Evolutionary conservation across 1,140 invertebrate genomes (phyloP), one percentile per base, ranked within the genome.

Genomic region (Chlorops oryzae): DNA sequence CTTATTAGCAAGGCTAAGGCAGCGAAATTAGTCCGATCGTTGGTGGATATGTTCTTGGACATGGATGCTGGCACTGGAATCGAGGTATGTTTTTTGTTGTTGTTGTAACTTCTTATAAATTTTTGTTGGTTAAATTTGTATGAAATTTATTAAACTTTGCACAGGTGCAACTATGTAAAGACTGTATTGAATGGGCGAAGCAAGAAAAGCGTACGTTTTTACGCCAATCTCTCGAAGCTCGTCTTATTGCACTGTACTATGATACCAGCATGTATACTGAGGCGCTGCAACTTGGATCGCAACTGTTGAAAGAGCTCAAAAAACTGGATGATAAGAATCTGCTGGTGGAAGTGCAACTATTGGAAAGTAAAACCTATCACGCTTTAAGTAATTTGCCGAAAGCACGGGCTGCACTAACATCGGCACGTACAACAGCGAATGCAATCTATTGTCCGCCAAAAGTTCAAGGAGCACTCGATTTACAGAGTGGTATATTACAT

Each of bases 171-270:
- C 75, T 93, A 32, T 91, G 87, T 70, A 88, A 94, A 77, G 96
- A 99, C 76, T 98, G 95, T 76, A 99, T 99, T 77, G 90, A 96
- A 77, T 99, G 96, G 96, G 95, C 97, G 17, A 96, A 96, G 73
- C 87, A 94, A 72, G 96, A 99, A 70, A 89, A 93, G 52, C 82
- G 96, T 57, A 98, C 92, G 17, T 99, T 98, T 75, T 76, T 99
- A 20, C 79, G 97, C 62, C 97, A 99, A 74, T 92, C 92, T 7
- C 74, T 99, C 55, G 94, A 99, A 75, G 87, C 92, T 1, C 78
- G 94, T 62, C 78, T 98, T 18, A 87, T 98, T 63, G 90, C 93
- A 9, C 77, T 98, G 12, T 97, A 94, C 72, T 96, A 92, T 74
- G 94, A 97, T 67, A 96, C 90, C 32, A 84, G 85, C 56, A 87